These are phyloP conservation scores for Coranthus polyacanthus DNA, from an alignment of 2,797 vertebrate species.

Conservation along the genomic window DNA sequence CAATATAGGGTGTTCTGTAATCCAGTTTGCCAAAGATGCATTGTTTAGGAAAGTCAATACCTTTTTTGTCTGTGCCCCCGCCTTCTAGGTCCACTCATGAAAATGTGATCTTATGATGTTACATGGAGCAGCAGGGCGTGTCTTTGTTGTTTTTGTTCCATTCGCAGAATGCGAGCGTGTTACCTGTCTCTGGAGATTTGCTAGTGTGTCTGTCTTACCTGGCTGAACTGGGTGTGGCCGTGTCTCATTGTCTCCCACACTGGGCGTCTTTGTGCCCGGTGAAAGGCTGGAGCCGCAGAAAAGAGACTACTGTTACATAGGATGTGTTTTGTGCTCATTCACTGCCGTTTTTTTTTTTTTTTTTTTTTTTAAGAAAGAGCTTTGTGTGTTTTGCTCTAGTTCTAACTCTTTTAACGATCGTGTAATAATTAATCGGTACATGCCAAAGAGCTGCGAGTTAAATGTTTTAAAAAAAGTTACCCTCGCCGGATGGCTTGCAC, in stretches of 20 bases:
- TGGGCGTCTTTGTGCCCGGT: conserved; percentile 77
- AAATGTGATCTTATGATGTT: conserved; percentile 83
- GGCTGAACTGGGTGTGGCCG: conserved; percentile 79
- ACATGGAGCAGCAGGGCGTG: conserved; percentile 74
- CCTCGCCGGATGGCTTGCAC: not conserved
- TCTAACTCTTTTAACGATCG: conserved; percentile 25
- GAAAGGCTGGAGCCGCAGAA: conserved; percentile 76
- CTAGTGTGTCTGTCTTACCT: conserved; percentile 73
- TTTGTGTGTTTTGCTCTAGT: conserved; percentile 27
- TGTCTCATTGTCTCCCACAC: conserved; percentile 76
- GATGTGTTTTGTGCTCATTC: conserved; percentile 69
- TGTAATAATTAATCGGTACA: conserved; percentile 7
- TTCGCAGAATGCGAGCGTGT: conserved; percentile 64
- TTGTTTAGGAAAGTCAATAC: conserved; percentile 71
- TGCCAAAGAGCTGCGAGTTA: not conserved
- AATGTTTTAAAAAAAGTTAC: not conserved
- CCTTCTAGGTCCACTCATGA: conserved; percentile 67
- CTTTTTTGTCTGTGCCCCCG: conserved; percentile 67
- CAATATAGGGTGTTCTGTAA: conserved; percentile 29
- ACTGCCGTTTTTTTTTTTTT: conserved; percentile 6
- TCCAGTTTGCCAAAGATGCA: conserved; percentile 47
- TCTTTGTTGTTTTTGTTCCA: conserved; percentile 77
- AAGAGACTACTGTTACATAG: conserved; percentile 79
- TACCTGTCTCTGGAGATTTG: conserved; percentile 67
- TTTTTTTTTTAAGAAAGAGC: conserved; percentile 25